Percentiles rank a stretch among this genome's conserved stretches.
These are phyloP conservation scores for Choloepus didactylus DNA, from an alignment of 2,797 vertebrate species.

Conservation along the genomic window DNA sequence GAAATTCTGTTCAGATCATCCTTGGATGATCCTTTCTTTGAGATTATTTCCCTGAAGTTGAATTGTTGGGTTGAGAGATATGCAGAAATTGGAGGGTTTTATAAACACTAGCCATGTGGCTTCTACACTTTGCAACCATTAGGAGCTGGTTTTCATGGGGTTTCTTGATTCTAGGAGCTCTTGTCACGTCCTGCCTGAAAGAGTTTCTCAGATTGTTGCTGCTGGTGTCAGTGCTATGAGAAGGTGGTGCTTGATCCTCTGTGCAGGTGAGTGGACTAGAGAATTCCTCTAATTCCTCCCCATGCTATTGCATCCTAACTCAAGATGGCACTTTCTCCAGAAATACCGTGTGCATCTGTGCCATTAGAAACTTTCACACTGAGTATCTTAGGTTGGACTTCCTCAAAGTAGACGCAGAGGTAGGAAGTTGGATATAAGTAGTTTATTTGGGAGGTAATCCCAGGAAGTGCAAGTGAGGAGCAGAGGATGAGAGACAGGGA, in stretches of 20 bases:
- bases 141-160: not conserved
- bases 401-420: not conserved
- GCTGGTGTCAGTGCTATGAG: not conserved
- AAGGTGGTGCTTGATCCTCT: not conserved
- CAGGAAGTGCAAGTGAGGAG: not conserved
- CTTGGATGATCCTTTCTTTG: not conserved
- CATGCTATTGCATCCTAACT: not conserved
- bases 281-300: not conserved
- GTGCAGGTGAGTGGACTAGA: conserved; percentile 55
- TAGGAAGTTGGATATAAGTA: not conserved
- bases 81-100: not conserved
- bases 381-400: not conserved
- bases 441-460: not conserved
- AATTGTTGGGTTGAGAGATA: not conserved
- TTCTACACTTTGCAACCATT: not conserved
- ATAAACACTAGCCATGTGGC: not conserved
- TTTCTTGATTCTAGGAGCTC: conserved; percentile 45
- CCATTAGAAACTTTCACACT: not conserved
- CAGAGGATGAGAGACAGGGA: no score
- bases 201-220: not conserved
- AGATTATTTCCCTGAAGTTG: not conserved
- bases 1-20: not conserved
- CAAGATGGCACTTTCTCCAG: not conserved
- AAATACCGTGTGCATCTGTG: not conserved
- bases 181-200: not conserved